A percentile compares a stretch with the other conserved stretches of the same genome.
These are phyloP conservation scores for Alethe castanea DNA, from an alignment of 2,113 vertebrate genomes.

Conservation along the genomic window DNA sequence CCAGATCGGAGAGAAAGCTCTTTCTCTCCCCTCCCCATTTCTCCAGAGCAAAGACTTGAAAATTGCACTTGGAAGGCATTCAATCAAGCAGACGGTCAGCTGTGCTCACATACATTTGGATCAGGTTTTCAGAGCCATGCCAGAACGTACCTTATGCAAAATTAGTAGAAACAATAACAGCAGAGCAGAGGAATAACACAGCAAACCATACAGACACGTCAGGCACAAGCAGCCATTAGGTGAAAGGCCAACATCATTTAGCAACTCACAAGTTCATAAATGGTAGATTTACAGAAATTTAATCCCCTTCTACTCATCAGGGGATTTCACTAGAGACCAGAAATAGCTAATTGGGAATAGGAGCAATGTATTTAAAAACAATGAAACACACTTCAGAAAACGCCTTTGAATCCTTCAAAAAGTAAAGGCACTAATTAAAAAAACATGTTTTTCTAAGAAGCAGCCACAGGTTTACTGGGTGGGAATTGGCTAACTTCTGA, in stretches of 20 bases:
- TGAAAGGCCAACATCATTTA: conserved; percentile 70
- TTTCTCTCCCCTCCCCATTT: not conserved
- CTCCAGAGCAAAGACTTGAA: conserved; percentile 49
- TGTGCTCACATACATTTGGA: conserved; percentile 50
- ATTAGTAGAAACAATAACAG: conserved; percentile 47
- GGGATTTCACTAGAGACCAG: conserved; percentile 68
- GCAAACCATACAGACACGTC: conserved; percentile 30
- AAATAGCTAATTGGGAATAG: conserved; percentile 60
- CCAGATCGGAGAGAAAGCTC: not conserved
- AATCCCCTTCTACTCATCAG: conserved; percentile 58
- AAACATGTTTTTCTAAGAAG: conserved; percentile 60
- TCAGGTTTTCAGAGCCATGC: conserved; percentile 42
- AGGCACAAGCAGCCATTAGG: conserved; percentile 46
- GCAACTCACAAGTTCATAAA: conserved; percentile 69
- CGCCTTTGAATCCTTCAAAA: conserved; percentile 65
- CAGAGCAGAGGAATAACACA: conserved; percentile 57
- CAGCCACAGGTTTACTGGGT: conserved; percentile 57
- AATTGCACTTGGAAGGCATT: conserved; percentile 63
- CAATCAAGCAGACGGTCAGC: conserved; percentile 61
- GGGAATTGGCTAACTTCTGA: conserved; percentile 57
- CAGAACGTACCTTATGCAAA: conserved; percentile 60
- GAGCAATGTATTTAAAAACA: conserved; percentile 45
- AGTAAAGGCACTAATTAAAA: conserved; percentile 67
- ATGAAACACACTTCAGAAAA: conserved; percentile 38
- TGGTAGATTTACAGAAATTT: conserved; percentile 70